Evolutionary conservation across 2,797 vertebrate genomes (phyloP).

Genomic region (Lutjanus argentimaculatus): DNA sequence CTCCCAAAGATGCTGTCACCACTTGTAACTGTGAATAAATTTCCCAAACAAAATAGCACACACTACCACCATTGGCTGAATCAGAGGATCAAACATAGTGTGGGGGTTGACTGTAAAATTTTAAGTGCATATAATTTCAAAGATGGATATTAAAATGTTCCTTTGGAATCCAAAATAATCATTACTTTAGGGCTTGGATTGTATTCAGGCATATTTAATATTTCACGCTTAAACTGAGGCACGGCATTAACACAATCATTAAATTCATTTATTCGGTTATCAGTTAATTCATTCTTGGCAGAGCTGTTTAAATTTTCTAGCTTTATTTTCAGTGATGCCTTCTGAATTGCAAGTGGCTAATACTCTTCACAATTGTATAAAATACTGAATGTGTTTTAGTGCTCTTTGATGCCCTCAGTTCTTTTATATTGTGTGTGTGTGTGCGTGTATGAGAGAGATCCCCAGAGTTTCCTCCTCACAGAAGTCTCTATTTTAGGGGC

Average conservation of each 20-base stretch:
- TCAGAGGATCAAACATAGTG: conserved; percentile 31
- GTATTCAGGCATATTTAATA: conserved; percentile 60
- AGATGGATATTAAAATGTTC: conserved; percentile 58
- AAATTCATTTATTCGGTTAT: conserved; percentile 54
- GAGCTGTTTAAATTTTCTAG: conserved; percentile 32
- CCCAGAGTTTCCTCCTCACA: conserved; percentile 38
- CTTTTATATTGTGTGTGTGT: conserved; percentile 19
- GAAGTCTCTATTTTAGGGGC: conserved; percentile 62
- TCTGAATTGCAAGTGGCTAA: conserved; percentile 46
- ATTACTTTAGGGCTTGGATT: conserved; percentile 56
- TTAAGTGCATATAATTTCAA: conserved; percentile 38
- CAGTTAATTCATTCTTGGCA: conserved; percentile 57
- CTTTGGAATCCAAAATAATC: conserved; percentile 56
- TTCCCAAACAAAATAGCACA: conserved; percentile 14
- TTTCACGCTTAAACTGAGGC: conserved; percentile 43
- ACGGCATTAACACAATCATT: conserved; percentile 54
- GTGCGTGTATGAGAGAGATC: conserved; percentile 3
- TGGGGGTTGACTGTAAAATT: conserved; percentile 41
- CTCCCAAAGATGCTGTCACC: neutral
- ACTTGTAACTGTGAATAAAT: conserved; percentile 25
- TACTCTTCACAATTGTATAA: conserved; percentile 34
- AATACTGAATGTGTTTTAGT: conserved; percentile 35
- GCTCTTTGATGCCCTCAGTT: conserved; percentile 20
- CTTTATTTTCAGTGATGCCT: conserved; percentile 50
- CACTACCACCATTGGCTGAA: conserved; percentile 5